A percentile compares a stretch with the other conserved stretches of the same genome.
Evolutionary conservation across 2,113 vertebrate genomes (phyloP).

Genomic region (Onychostruthus taczanowskii): DNA sequence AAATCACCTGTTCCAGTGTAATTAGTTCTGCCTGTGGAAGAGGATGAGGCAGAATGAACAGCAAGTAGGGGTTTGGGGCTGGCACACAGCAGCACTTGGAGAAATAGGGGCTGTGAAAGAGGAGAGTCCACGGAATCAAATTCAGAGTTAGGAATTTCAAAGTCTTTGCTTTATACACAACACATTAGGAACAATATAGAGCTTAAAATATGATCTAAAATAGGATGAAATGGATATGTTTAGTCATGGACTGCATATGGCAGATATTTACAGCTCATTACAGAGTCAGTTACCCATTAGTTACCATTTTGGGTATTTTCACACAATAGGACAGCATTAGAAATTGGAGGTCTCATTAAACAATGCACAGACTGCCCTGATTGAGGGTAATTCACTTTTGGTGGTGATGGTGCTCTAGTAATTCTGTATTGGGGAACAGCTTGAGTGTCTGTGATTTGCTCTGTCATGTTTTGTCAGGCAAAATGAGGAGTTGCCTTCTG

Average conservation of each 20-base stretch:
- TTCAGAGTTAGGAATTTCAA: background rate
- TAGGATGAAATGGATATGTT: background rate
- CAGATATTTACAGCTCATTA: background rate
- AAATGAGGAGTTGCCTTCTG: background rate
- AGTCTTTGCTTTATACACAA: background rate
- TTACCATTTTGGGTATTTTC: background rate
- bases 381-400: background rate
- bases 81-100: background rate
- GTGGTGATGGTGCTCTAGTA: background rate
- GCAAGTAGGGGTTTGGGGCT: background rate
- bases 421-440: background rate
- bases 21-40: background rate
- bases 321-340: background rate
- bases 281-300: background rate
- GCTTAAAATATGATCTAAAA: background rate
- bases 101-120: background rate
- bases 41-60: background rate
- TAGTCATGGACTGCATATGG: background rate
- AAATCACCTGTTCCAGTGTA: background rate
- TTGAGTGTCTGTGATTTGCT: background rate
- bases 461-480: background rate
- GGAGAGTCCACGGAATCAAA: background rate
- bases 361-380: background rate
- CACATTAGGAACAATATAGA: background rate
- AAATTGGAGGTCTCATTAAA: background rate